Base-by-base conservation (phyloP, 2,888 invertebrate genomes). In the Euzetes globulus region DNA sequence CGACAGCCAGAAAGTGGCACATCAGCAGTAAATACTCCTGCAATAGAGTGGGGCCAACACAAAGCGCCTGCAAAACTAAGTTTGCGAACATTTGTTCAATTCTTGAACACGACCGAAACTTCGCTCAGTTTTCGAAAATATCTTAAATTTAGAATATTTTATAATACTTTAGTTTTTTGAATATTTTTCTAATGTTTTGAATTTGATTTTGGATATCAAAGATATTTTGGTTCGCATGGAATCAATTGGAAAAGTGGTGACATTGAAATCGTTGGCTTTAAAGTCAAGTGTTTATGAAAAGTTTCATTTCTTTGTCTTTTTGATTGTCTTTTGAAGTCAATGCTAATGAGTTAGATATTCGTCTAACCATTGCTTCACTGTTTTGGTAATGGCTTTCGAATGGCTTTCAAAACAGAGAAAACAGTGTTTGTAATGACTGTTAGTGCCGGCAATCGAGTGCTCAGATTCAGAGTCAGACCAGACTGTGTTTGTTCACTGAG, bases 371-470 rank as follows among this genome's bases (percentile, higher is more conserved):
- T 58, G 58, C 58, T 22, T 25, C 37, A 15, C 29, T n/a, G 1
- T n/a, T 33, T 33, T 65, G 3, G 37, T 65, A 65, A 65, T 65
- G 65, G 65, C 9, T 65, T 65, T 65, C 15, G 37, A 65, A 65
- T 65, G 65, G 37, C 41, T 65, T 65, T 65, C 33, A 65, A 65
- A 65, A 65, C 33, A 37, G 65, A 19, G 65, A 65, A 63, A 65
- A 65, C 65, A 37, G 33, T 37, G 65, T 65, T 19, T 65, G 37
- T 65, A 65, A 65, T 65, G 65, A 65, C 65, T 65, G 15, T 65
- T 11, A 60, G n/a, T 9, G 37, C 19, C 9, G 65, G 37, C 13
- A 17, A 9, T 41, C 33, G 52, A 55, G 47, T 15, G 47, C 11
- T n/a, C 25, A 6, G 55, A 25, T 4, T 33, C 33, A 55, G 9